Base-by-base conservation (phyloP, 2,888 invertebrate species). In the Melipona beecheii region DNA sequence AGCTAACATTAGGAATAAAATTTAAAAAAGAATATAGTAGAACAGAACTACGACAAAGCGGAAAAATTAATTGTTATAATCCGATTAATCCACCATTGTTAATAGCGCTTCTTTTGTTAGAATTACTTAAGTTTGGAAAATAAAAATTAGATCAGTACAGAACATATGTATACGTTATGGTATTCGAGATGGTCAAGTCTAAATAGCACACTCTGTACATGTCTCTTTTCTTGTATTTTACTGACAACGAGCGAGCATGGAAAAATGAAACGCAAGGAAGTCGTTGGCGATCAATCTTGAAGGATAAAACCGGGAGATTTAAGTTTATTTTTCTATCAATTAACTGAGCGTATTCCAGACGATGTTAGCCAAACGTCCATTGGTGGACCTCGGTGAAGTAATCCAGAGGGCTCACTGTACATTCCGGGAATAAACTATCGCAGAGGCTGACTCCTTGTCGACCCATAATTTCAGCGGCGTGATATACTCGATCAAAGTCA, bases 391-490 rank as follows among this genome's bases (percentile, higher is more conserved):
- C 91, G 27, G 92, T 93, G 73, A 94, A 92, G 89, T 93, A 93
- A 78, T 93, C 92, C 78, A 94, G 88, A 69, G 90, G 84, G 85
- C 91, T 90, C 69, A 80, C 86, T 58, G 85, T 36, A 84, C 94
- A 94, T 83, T 93, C 94, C 52, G 91, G 78, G 82, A 92, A 93
- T 71, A 90, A 82, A 77, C 75, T 82, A 82, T 83, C 84, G 79
- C 93, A 93, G 36, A 86, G 86, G 31, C 81, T 87, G 15, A 84
- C 80, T 84, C 87, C 86, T 77, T 81, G 87, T 80, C 83, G 90
- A 36, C 93, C 94, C 54, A 91, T 86, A 52, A 84, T 85, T 86
- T 94, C 94, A 56, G 94, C 94, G 13, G 91, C 91, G 54, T 82
- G 90, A 87, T 94, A 94, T 79, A 93, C 92, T 76, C 92, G 92